Conservation (phyloP, 2,888 invertebrate species). For the Fabriciana adippe region DNA sequence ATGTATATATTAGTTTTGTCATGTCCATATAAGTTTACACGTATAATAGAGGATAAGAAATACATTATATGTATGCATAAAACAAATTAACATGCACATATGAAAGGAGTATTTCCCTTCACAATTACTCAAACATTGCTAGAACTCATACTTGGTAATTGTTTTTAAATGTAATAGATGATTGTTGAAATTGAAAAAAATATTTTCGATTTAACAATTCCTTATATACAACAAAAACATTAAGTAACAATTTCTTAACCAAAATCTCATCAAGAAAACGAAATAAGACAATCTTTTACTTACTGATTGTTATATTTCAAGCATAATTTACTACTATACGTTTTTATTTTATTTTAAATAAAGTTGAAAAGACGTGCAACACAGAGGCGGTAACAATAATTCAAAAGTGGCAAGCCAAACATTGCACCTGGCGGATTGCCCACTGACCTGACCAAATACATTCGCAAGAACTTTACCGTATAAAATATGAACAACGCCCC, state of each 20-base stretch:
- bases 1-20: too few species aligned
- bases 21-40: too few species aligned
- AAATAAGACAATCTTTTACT: not conserved
- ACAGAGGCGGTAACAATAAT: slow-evolving; percentile 18
- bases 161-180: too few species aligned
- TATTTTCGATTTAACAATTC: too few species aligned
- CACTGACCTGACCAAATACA: slow-evolving; percentile 22
- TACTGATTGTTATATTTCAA: not conserved
- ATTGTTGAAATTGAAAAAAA: too few species aligned
- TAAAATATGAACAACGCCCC: slow-evolving; percentile 11
- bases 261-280: not conserved
- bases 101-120: too few species aligned
- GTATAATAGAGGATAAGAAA: too few species aligned
- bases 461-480: slow-evolving; percentile 13
- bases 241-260: not conserved
- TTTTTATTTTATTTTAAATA: slow-evolving; percentile 10
- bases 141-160: too few species aligned
- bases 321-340: not conserved
- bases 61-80: too few species aligned
- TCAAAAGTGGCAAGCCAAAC: slow-evolving; percentile 21
- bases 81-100: too few species aligned
- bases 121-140: too few species aligned
- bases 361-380: slow-evolving; percentile 21
- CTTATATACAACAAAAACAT: too few species aligned
- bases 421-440: slow-evolving; percentile 24